Base-by-base conservation (phyloP, 1,140 invertebrate species). In the Drosophila insularis region DNA sequence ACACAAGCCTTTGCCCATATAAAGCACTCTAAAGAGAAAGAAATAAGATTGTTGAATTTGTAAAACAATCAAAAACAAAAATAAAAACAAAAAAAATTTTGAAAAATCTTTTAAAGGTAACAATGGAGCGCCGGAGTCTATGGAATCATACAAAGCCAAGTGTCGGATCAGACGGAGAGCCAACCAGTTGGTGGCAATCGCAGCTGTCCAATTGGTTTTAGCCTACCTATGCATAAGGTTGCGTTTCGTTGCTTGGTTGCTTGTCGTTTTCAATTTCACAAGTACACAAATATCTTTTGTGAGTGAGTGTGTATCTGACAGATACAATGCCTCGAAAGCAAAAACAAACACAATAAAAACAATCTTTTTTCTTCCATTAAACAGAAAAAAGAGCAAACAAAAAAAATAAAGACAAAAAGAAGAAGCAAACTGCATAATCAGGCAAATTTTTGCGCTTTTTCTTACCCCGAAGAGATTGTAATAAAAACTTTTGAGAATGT, bases 151-250 rank as follows among this genome's bases (percentile, higher is more conserved):
- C 10, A 11, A 11, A 13, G 35, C 27, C 27, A 27, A 27, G 19
- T n/a, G 35, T 39, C 37, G 21, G 19, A 61, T 61, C 53, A 46
- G 43, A 71, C 35, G 43, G 14, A 46, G 17, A 46, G 40, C n/a
- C 14, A 61, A 11, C 46, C 32, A 27, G 62, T 46, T 46, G 43
- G 53, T 54, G 62, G 40, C 61, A 31, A 62, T 46, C 23, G 67
- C 82, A 82, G 84, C 84, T 87, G 81, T 79, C 71, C 71, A 65
- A 71, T 69, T 75, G 23, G 68, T 56, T 50, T 81, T 87, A 81
- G 84, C 81, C 84, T 87, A 87, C 82, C 82, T 89, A 82, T 82
- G 84, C 81, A 86, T 63, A 81, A 80, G 80, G 66, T 53, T 46
- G 27, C 39, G 39, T 13, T 46, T 21, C 39, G 39, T 8, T 59